Conservation (phyloP, 2,888 invertebrate species). For the Nipponacmea schrenckii region DNA sequence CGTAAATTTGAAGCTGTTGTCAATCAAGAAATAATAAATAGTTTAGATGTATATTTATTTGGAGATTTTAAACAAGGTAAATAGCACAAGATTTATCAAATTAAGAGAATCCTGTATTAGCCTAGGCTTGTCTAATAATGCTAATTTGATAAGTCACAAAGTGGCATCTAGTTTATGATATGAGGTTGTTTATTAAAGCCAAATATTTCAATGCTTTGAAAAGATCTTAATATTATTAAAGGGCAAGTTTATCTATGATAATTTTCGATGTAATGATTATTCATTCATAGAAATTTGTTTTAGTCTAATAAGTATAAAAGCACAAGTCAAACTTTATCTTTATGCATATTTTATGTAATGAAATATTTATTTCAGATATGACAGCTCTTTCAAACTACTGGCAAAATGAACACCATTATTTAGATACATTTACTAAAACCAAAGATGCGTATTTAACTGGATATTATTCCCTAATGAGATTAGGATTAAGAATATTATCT, state of each 20-base stretch:
- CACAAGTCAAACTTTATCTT: neutral
- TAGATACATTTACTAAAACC: constrained; percentile 77
- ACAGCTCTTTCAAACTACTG: constrained; percentile 83
- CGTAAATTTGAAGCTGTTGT: constrained; percentile 97
- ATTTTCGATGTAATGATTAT: no score
- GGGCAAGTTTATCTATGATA: no score
- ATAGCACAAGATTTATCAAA: neutral
- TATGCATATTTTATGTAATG: neutral
- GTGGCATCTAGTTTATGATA: no score
- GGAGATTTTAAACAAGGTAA: constrained; percentile 48
- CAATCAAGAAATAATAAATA: constrained; percentile 89
- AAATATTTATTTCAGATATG: constrained; percentile 69
- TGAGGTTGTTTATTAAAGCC: no score
- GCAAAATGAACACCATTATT: constrained; percentile 87
- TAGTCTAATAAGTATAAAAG: no score
- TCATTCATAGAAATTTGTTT: no score
- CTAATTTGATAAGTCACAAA: no score
- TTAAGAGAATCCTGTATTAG: no score
- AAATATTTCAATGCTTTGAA: no score
- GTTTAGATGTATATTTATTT: constrained; percentile 84
- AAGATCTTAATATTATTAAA: no score
- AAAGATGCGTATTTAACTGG: constrained; percentile 80
- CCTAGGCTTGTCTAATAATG: no score
- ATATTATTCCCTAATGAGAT: constrained; percentile 61
- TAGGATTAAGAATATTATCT: constrained; percentile 37